phyloP scores from a whole-genome alignment of 2,888 invertebrate species.

The Limnephilus auricula region DNA sequence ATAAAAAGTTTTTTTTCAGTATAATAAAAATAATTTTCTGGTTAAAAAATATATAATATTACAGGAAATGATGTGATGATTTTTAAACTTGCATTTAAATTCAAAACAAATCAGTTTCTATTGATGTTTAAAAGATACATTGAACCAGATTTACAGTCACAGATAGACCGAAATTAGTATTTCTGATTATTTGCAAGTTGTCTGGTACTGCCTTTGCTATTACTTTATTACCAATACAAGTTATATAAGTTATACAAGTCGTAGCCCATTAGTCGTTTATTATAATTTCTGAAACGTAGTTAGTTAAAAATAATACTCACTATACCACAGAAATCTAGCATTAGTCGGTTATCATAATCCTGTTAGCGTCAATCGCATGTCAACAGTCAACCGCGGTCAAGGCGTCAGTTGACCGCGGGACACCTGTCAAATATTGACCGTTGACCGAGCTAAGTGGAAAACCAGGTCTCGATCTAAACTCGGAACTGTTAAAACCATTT shows the following conservation, averaged over 20 bases:
- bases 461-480: neutral
- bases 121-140: no score
- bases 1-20: no score
- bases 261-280: neutral
- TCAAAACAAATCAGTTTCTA: no score
- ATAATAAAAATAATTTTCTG: no score
- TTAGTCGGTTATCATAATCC: neutral
- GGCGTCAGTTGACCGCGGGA: neutral
- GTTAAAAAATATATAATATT: no score
- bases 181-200: neutral
- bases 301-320: neutral
- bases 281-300: neutral
- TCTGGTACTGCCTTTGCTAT: no score
- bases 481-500: neutral
- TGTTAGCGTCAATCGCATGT: neutral
- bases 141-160: no score
- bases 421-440: neutral
- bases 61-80: no score
- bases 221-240: no score
- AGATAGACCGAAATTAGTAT: no score
- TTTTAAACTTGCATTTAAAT: no score
- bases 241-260: neutral
- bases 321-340: neutral
- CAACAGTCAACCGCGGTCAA: constrained; percentile 11
- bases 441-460: neutral